These are phyloP conservation scores for Octopus sinensis DNA, from an alignment of 1,140 invertebrate species.

Conservation along the genomic window DNA sequence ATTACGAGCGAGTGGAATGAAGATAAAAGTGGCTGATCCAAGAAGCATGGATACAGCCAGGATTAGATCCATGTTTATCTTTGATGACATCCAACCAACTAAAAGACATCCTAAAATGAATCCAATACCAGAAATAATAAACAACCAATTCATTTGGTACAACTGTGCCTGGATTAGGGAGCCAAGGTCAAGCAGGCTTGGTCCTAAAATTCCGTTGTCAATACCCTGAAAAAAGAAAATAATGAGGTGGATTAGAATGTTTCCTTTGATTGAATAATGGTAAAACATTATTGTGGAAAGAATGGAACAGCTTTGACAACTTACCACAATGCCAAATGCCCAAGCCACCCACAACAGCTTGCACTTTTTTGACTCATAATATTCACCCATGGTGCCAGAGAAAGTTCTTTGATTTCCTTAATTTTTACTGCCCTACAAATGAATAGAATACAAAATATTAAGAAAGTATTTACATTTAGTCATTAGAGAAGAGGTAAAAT, in stretches of 20 bases:
- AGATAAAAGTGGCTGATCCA: background rate
- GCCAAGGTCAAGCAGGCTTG: background rate
- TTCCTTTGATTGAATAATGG: too few relatives aligned
- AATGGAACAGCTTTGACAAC: background rate
- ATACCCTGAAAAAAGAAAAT: background rate
- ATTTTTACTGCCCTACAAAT: too few relatives aligned
- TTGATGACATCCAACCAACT: background rate
- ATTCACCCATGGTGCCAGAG: too few relatives aligned
- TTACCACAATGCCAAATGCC: conserved; percentile 8
- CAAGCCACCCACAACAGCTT: background rate
- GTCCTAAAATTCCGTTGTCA: conserved; percentile 9
- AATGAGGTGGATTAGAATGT: too few relatives aligned
- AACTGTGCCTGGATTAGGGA: background rate
- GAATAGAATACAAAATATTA: too few relatives aligned
- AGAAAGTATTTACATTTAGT: too few relatives aligned
- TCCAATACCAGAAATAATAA: background rate
- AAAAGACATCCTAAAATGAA: conserved; percentile 1
- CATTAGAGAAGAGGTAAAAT: too few relatives aligned
- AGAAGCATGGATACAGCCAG: background rate
- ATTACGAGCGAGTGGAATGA: background rate
- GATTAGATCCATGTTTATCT: background rate
- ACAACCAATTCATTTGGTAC: background rate
- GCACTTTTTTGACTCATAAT: too few relatives aligned
- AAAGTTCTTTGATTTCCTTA: too few relatives aligned
- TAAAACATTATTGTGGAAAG: background rate